Percentiles rank a stretch among this genome's conserved stretches.
These are phyloP conservation scores for Rhinoptilus africanus DNA, from an alignment of 2,113 vertebrate species.

Conservation along the genomic window DNA sequence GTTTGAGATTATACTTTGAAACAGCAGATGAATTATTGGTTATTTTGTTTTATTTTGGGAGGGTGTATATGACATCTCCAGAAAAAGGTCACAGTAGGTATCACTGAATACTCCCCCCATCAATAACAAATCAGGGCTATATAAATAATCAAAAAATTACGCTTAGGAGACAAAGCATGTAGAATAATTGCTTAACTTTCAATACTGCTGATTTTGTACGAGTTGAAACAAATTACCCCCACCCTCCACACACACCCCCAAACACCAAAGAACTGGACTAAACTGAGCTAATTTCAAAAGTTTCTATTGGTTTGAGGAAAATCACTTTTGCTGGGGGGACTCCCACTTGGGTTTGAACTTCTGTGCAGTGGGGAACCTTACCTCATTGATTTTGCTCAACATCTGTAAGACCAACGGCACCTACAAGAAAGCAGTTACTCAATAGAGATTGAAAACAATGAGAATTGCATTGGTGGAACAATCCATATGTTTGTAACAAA, in stretches of 20 bases:
- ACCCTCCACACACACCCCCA: neutral
- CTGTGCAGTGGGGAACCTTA: neutral
- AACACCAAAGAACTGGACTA: neutral
- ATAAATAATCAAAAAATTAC: neutral
- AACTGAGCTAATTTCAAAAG: neutral
- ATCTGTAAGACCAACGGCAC: neutral
- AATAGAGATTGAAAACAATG: neutral
- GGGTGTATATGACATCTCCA: neutral
- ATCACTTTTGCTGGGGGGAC: neutral
- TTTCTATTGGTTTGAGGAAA: neutral
- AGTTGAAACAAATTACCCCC: neutral
- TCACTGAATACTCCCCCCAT: neutral
- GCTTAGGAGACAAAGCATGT: neutral
- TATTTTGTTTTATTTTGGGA: neutral
- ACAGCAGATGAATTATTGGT: neutral
- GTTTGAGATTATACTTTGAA: neutral
- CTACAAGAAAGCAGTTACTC: neutral
- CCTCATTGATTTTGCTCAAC: neutral
- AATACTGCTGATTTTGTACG: neutral
- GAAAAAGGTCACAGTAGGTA: neutral
- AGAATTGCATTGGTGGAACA: too few species aligned
- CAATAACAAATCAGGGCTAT: neutral
- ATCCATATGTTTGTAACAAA: too few species aligned
- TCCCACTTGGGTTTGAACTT: neutral
- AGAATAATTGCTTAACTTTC: neutral